Evolutionary conservation across 2,113 vertebrate genomes (phyloP).

Genomic region (Corythornis vintsioides): DNA sequence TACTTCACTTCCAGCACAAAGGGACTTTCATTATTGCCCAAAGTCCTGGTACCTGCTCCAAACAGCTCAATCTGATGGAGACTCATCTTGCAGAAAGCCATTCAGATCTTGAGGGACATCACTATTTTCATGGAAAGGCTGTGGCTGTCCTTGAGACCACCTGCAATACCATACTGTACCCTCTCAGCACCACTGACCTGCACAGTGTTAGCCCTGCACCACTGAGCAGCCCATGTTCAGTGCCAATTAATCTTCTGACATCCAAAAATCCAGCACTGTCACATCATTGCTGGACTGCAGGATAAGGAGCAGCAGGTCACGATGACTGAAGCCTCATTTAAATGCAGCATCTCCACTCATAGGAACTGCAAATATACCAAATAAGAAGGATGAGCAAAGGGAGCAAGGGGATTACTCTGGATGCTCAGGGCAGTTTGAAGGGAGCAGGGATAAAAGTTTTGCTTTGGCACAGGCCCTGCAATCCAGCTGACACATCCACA

Average conservation of each 20-base stretch:
- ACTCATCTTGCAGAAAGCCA: not conserved
- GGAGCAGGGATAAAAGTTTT: not conserved
- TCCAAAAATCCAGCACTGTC: not conserved
- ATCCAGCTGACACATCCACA: not conserved
- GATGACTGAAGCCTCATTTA: not conserved
- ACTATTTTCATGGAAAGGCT: not conserved
- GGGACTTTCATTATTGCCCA: not conserved
- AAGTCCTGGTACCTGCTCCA: not conserved
- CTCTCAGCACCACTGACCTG: not conserved
- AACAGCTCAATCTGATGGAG: not conserved
- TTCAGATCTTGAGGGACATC: not conserved
- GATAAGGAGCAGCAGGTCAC: not conserved
- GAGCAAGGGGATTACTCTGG: not conserved
- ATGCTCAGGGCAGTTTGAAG: not conserved
- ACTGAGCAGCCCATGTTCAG: accelerated
- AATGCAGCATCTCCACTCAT: not conserved
- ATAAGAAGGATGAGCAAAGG: not conserved
- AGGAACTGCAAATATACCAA: not conserved
- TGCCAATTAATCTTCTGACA: not conserved
- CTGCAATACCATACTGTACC: accelerated
- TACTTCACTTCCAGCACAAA: not conserved
- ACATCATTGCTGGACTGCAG: not conserved
- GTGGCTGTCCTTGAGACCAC: not conserved
- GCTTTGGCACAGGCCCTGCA: not conserved
- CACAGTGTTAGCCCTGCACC: not conserved